Conservation (phyloP, 2,113 vertebrate genomes). For the Anoplopoma fimbria region DNA sequence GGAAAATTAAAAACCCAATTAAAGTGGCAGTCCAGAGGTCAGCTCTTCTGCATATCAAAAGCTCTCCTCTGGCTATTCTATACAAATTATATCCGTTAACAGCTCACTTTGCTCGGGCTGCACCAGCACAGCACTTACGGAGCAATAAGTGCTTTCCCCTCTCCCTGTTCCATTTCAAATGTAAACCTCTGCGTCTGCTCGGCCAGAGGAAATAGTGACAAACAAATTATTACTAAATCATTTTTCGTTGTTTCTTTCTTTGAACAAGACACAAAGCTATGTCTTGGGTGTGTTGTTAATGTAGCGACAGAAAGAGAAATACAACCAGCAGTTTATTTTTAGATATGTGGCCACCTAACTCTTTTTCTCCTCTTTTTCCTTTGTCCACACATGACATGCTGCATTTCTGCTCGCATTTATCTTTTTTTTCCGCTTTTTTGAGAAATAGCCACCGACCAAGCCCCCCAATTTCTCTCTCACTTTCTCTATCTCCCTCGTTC, state of each 20-base stretch:
- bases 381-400: slow-evolving; percentile 63
- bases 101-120: slow-evolving; percentile 98
- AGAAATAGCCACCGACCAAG: slow-evolving; percentile 66
- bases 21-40: slow-evolving; percentile 98
- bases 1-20: slow-evolving; percentile 99
- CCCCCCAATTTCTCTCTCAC: slow-evolving; percentile 81
- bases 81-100: slow-evolving; percentile 99
- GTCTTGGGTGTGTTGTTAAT: slow-evolving; percentile 90
- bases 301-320: slow-evolving; percentile 76
- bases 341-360: slow-evolving; percentile 73
- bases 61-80: slow-evolving; percentile 98
- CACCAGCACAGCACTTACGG: slow-evolving; percentile 95
- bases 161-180: slow-evolving; percentile 94
- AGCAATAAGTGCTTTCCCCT: slow-evolving; percentile 94
- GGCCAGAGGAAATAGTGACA: slow-evolving; percentile 76
- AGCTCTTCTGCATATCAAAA: slow-evolving; percentile 99
- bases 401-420: slow-evolving; percentile 69
- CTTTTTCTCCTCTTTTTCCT: slow-evolving; percentile 42
- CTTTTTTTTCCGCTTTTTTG: slow-evolving; percentile 59
- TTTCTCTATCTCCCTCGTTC: slow-evolving; percentile 57
- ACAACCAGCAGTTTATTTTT: slow-evolving; percentile 91
- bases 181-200: slow-evolving; percentile 88
- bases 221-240: slow-evolving; percentile 96
- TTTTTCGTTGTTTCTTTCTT: slow-evolving; percentile 81
- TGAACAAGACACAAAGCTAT: slow-evolving; percentile 89